Base-by-base conservation (phyloP, 1,140 invertebrate genomes). In the Stratiolaelaps scimitus region DNA sequence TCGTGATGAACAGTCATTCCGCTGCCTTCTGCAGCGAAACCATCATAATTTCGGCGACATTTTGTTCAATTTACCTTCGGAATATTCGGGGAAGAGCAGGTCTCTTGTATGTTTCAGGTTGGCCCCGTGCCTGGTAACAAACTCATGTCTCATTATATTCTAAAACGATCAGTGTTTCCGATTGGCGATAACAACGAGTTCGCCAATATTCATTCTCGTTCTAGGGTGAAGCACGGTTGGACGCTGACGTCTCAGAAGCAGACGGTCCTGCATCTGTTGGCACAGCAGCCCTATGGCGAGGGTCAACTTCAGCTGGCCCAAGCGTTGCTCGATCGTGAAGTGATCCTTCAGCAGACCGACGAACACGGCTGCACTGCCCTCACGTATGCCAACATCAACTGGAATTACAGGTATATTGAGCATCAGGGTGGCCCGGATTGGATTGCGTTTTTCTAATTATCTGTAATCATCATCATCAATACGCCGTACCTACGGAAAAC, bases 311-410 rank as follows among this genome's bases (percentile, higher is more conserved):
- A 77, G 74, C 71, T 75, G 69, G 73, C 75, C 47, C 60, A 74
- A 67, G 70, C 70, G 30, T 67, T 76, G 65, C 66, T 73, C 19
- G 71, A 75, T 43, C 71, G 73, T 17, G 73, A 72, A 28, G 71
- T 76, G 13, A 70, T 71, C 64, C 26, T 73, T 7, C 70, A 64
- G 45, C 60, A 65, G 19, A 53, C 65, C 28, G 78, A 80, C 71
- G 72, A 72, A n/a, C 72, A 74, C 69, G 73, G 74, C 1, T 74
- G 74, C 53, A 75, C 73, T 43, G 73, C 77, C n/a, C 65, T 80
- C 2, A 74, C 74, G 45, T 79, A 78, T 72, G 76, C 75, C 34
- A 74, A 74, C 65, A 69, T 78, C 2, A 72, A 73, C 43, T 72
- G 74, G 64, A 76, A 79, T 69, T 68, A 70, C 69, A 34, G 45